Conservation (phyloP, 1,140 invertebrate genomes). For the Apis dorsata region DNA sequence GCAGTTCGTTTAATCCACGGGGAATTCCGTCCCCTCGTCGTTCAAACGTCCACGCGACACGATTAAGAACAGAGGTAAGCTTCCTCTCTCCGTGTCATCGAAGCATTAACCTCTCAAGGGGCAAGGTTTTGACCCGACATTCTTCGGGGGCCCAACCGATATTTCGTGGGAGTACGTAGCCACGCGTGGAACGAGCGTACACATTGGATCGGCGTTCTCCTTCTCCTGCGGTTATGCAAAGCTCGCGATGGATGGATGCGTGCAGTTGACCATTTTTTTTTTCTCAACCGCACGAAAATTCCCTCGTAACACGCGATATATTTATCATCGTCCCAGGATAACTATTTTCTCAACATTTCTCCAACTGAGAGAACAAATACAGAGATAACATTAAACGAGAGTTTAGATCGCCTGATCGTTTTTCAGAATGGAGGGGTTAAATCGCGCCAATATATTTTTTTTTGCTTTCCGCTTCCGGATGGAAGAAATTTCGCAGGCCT, state of each 20-base stretch:
- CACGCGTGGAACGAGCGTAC: slow-evolving; percentile 34
- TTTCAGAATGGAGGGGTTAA: no score
- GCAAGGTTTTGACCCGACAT: slow-evolving; percentile 58
- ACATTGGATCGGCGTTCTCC: slow-evolving; percentile 30
- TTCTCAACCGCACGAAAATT: neutral
- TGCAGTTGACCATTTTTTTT: neutral
- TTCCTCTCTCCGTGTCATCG: slow-evolving; percentile 28
- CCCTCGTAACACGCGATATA: neutral
- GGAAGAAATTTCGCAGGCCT: slow-evolving; percentile 7
- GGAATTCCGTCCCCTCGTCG: no score
- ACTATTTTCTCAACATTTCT: no score
- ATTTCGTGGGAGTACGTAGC: slow-evolving; percentile 46
- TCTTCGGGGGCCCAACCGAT: slow-evolving; percentile 38
- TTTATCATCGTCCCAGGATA: no score
- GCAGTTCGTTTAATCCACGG: no score
- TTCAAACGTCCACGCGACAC: neutral
- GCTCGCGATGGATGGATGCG: neutral
- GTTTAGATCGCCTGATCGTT: no score
- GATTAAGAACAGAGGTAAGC: neutral
- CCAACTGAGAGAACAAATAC: no score
- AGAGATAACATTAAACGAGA: no score
- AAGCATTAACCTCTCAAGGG: slow-evolving; percentile 49
- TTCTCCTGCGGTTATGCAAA: slow-evolving; percentile 31
- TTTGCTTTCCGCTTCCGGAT: neutral
- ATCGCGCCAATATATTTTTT: no score